Evolutionary conservation across 2,888 invertebrate species (phyloP), one percentile per base, ranked within the genome.

Genomic region (Diaprepes abbreviatus): DNA sequence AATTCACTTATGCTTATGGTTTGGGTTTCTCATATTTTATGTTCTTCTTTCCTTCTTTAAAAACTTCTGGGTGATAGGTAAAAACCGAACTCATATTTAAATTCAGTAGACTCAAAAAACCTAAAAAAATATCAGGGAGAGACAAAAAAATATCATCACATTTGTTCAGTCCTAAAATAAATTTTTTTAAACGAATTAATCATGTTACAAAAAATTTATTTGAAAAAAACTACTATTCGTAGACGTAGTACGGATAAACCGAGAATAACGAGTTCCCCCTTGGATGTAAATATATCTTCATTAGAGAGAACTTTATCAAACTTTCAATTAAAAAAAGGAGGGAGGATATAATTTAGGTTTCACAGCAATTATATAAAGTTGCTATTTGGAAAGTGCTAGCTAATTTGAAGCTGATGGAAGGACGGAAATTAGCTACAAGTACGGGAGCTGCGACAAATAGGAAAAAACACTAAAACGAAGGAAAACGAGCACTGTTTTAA

Each of bases 371-470:
- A 57, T 63, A 45, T 57, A 50, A 36, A 60, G 62, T 55, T 62
- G 62, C 33, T 54, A 62, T 54, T 57, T 48, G 33, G 24, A 43
- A 62, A 69, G 24, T 43, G 40, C 66, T 31, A 52, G 55, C 63
- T 63, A 70, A 66, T 70, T 70, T 62, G 19, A 66, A 63, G 62
- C 38, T 62, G 63, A 66, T 63, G 66, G 62, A 66, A 38, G 43
- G 48, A 50, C 45, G 70, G 63, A 66, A 66, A 70, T 70, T 70
- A 70, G 66, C 55, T 70, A 70, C 57, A 66, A 66, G 55, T 55
- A 63, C 66, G 66, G 31, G 21, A 65, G 40, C 45, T 52, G 58
- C 43, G 64, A 45, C 45, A 65, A 70, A 70, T 55, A 63, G 66
- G 38, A 70, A 66, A 64, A 66, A 66, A 70, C 52, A 48, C 33